A percentile compares a stretch with the other conserved stretches of the same genome.
phyloP scores from a whole-genome alignment of 2,888 invertebrate genomes.

The Bhutanitis thaidina region DNA sequence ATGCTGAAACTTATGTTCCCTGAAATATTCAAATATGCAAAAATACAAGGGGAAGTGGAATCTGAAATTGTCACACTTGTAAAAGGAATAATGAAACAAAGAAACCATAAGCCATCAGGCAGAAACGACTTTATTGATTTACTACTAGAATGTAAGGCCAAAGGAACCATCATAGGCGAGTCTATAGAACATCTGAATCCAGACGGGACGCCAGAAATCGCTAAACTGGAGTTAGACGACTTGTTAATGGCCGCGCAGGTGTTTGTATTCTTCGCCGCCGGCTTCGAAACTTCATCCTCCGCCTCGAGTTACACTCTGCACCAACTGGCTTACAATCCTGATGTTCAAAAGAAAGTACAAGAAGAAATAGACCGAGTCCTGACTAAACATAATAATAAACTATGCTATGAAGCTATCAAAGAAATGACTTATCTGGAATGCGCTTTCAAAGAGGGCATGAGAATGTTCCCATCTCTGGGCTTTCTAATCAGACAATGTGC shows the following conservation, averaged over 20 bases:
- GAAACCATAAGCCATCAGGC: conserved; percentile 27
- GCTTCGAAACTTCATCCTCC: conserved; percentile 30
- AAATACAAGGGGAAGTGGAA: conserved; percentile 9
- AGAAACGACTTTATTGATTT: conserved; percentile 33
- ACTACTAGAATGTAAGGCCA: conserved; percentile 28
- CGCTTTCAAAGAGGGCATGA: not conserved
- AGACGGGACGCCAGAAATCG: not conserved
- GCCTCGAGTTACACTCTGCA: conserved; percentile 28
- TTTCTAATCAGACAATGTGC: conserved; percentile 24
- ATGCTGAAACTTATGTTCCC: conserved; percentile 16
- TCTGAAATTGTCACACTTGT: conserved; percentile 12
- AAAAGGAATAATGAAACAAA: conserved; percentile 12
- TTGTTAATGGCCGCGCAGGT: conserved; percentile 29
- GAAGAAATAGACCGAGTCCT: conserved; percentile 33
- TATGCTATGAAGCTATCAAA: not conserved
- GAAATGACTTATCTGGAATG: conserved; percentile 10
- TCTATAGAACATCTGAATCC: conserved; percentile 19
- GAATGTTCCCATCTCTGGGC: conserved; percentile 31
- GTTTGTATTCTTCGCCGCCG: conserved; percentile 29
- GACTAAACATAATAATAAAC: not conserved
- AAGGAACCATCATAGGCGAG: conserved; percentile 25
- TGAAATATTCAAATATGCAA: conserved; percentile 10
- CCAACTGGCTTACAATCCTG: conserved; percentile 37
- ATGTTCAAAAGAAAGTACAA: conserved; percentile 34
- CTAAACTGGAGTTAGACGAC: not conserved